Evolutionary conservation across 2,113 vertebrate genomes (phyloP).

Genomic region (Leptobrachium ailaonicum): DNA sequence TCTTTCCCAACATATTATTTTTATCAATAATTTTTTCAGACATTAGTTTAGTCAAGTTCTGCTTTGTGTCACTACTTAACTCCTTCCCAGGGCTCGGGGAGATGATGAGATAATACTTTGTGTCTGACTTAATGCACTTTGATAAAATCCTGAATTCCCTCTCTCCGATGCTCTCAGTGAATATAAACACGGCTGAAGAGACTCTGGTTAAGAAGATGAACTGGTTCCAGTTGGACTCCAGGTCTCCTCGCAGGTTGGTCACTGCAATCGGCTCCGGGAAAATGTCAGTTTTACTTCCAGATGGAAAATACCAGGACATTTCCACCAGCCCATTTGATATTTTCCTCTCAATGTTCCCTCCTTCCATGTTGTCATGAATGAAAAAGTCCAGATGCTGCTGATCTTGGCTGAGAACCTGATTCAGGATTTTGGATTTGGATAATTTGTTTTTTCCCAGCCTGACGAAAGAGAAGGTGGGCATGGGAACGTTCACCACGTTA

Average conservation of each 20-base stretch:
- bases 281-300: slow-evolving; percentile 60
- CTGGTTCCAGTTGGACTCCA: slow-evolving; percentile 8
- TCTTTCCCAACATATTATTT: slow-evolving; percentile 55
- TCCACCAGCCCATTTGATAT: too few species aligned
- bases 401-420: too few species aligned
- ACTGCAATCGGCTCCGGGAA: slow-evolving; percentile 49
- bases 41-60: slow-evolving; percentile 49
- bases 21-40: slow-evolving; percentile 44
- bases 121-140: too few species aligned
- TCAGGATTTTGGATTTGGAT: too few species aligned
- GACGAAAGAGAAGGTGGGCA: too few species aligned
- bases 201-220: slow-evolving; percentile 36
- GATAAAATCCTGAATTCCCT: too few species aligned
- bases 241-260: background rate
- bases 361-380: too few species aligned
- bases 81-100: slow-evolving; percentile 43
- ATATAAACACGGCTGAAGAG: slow-evolving; percentile 57
- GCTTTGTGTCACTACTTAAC: slow-evolving; percentile 52
- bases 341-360: too few species aligned
- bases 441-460: too few species aligned
- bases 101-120: too few species aligned
- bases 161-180: slow-evolving; percentile 61
- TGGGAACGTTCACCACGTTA: slow-evolving; percentile 58
- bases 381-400: too few species aligned
- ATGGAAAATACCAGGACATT: too few species aligned